phyloP scores from a whole-genome alignment of 2,888 invertebrate species.

The Leucozona laternaria region DNA sequence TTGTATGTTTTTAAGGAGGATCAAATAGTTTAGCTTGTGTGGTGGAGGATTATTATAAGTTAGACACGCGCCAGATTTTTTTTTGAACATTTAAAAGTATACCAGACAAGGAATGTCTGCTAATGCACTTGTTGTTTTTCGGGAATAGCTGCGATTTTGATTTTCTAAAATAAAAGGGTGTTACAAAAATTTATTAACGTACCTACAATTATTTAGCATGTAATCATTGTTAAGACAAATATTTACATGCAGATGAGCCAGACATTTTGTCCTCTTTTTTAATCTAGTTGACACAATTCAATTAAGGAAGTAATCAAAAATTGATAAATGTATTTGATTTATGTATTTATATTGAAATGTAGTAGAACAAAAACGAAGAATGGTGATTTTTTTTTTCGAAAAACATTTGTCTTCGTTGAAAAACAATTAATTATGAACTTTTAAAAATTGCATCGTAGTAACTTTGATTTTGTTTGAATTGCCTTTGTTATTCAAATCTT shows the following conservation, averaged over 20 bases:
- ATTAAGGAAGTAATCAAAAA: not conserved
- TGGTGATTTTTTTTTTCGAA: no score
- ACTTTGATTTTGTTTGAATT: no score
- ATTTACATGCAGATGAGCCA: not conserved
- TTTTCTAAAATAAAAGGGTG: not conserved
- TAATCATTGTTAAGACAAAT: not conserved
- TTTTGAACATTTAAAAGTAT: not conserved
- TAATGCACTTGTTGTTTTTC: not conserved
- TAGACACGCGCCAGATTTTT: slow-evolving; percentile 12
- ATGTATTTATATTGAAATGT: no score
- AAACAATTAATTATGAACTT: no score
- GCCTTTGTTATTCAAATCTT: no score
- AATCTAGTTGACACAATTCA: not conserved
- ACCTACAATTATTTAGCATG: not conserved
- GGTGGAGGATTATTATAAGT: not conserved
- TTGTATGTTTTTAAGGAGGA: slow-evolving; percentile 32
- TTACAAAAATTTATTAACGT: not conserved
- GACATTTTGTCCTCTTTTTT: not conserved
- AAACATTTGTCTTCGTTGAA: no score
- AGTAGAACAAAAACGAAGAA: no score
- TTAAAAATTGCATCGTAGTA: no score
- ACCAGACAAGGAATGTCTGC: not conserved
- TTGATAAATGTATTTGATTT: not conserved
- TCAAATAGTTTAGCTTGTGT: not conserved
- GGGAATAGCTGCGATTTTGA: not conserved